Conservation (phyloP, 2,888 invertebrate genomes). For the Coecobrya sp. region DNA sequence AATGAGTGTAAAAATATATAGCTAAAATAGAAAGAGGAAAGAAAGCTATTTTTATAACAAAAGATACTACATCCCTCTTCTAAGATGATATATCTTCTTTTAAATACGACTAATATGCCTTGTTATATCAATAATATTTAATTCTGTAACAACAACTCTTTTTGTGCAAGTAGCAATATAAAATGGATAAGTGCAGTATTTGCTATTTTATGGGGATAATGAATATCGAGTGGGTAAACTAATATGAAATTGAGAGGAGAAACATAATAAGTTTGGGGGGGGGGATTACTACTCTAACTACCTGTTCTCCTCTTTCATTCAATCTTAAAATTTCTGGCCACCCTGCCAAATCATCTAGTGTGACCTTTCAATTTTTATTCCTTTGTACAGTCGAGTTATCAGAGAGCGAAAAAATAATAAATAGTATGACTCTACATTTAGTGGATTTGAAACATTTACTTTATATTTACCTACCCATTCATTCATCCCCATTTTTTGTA, state of each 20-base stretch:
- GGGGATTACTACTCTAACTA: background rate
- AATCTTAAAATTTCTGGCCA: background rate
- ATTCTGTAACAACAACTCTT: too few species aligned
- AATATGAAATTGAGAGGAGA: too few species aligned
- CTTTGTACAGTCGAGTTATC: background rate
- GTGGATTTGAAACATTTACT: too few species aligned
- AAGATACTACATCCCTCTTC: background rate
- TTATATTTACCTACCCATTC: background rate
- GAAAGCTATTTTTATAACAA: too few species aligned
- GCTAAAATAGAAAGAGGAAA: too few species aligned
- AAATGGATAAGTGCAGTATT: slow-evolving; percentile 19
- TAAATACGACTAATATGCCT: too few species aligned
- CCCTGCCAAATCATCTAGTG: slow-evolving; percentile 65
- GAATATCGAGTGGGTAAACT: too few species aligned
- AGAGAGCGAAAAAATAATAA: background rate
- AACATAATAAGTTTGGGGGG: background rate
- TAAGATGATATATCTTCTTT: too few species aligned
- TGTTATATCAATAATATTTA: too few species aligned
- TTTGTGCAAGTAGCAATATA: slow-evolving; percentile 21
- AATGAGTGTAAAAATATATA: too few species aligned
- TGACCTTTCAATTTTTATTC: slow-evolving; percentile 63
- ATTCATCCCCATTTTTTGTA: background rate
- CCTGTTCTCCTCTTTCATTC: background rate
- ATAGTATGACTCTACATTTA: too few species aligned
- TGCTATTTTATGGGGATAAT: slow-evolving; percentile 13